These are phyloP conservation scores for Petrosia ficiformis DNA, from an alignment of 37 sponge, comb jelly and placozoan species.

Conservation along the genomic window DNA sequence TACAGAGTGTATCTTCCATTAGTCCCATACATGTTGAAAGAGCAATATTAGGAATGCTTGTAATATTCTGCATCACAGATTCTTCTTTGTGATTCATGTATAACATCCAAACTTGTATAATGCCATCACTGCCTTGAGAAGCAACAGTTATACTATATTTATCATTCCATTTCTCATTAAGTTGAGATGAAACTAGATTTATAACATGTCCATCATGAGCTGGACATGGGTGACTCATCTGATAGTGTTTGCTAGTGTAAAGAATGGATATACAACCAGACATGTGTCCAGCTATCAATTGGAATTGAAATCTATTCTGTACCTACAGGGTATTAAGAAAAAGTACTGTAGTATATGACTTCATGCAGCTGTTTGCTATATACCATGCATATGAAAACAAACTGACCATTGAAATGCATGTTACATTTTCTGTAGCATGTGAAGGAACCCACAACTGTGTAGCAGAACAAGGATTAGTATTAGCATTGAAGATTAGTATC, in stretches of 20 bases:
- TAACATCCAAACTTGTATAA: constrained; percentile 44
- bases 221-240: constrained; percentile 37
- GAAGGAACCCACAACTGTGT: constrained; percentile 40
- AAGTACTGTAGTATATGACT: too few relatives aligned
- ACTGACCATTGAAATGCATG: constrained; percentile 40
- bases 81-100: background rate
- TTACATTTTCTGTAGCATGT: constrained; percentile 18
- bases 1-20: constrained; percentile 21
- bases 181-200: constrained; percentile 19
- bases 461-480: constrained; percentile 55
- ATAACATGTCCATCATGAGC: constrained; percentile 51
- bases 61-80: background rate
- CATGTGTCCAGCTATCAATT: constrained; percentile 48
- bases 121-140: constrained; percentile 43
- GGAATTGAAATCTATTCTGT: background rate
- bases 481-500: constrained; percentile 35
- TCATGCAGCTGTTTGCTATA: background rate
- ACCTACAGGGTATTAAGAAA: background rate
- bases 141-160: constrained; percentile 17
- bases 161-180: background rate
- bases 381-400: background rate
- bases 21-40: constrained; percentile 10
- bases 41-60: constrained; percentile 14
- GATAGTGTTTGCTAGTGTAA: background rate
- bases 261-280: constrained; percentile 53